Conservation (phyloP, 1,140 invertebrate genomes). For the Oreohelix idahoensis region DNA sequence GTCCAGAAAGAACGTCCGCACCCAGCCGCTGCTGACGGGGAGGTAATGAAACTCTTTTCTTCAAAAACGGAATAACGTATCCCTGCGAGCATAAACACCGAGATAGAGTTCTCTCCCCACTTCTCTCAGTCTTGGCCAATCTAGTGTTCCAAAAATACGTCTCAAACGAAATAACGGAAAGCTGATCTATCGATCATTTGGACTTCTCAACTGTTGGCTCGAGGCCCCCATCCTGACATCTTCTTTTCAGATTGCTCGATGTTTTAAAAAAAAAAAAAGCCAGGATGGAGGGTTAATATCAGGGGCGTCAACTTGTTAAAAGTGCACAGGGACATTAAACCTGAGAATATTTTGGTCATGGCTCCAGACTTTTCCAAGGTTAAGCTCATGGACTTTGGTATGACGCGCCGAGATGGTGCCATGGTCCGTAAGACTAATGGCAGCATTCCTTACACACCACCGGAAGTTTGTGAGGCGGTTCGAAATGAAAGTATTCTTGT, state of each 20-base stretch:
- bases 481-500: conserved; percentile 83
- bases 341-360: conserved; percentile 85
- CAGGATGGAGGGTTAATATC: neutral
- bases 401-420: conserved; percentile 81
- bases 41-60: neutral
- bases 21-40: neutral
- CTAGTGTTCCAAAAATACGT: neutral
- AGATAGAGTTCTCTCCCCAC: neutral
- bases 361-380: conserved; percentile 90
- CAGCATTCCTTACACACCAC: conserved; percentile 90
- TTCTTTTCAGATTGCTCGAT: neutral
- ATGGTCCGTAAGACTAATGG: conserved; percentile 82
- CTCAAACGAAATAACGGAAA: conserved; percentile 14
- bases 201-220: neutral
- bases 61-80: neutral
- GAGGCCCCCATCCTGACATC: neutral
- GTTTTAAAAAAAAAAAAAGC: neutral
- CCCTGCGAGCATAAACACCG: neutral
- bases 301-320: conserved; percentile 67
- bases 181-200: neutral
- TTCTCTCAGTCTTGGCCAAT: neutral
- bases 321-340: conserved; percentile 77
- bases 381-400: conserved; percentile 96
- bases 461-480: conserved; percentile 89
- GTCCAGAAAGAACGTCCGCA: neutral